Evolutionary conservation across 1,140 invertebrate genomes (phyloP).

Genomic region (Triops cancriformis): DNA sequence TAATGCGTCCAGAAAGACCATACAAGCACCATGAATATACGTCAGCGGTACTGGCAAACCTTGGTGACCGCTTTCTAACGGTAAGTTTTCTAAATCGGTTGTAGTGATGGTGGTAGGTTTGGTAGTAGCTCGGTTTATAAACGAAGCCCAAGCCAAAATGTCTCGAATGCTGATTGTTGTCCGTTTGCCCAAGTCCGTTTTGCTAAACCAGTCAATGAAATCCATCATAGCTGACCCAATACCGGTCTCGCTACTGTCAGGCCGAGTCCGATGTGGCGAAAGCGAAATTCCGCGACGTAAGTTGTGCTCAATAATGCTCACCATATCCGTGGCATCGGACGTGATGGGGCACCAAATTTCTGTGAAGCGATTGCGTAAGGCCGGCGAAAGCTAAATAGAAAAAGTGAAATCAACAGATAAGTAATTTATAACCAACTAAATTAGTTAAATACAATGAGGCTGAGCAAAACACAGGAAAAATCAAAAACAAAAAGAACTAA

Average conservation of each 20-base stretch:
- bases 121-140: conserved; percentile 62
- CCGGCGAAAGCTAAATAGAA: conserved; percentile 71
- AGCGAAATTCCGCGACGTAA: conserved; percentile 46
- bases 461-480: background rate
- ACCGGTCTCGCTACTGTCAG: conserved; percentile 42
- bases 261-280: background rate
- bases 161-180: conserved; percentile 75
- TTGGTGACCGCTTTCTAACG: conserved; percentile 32
- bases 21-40: conserved; percentile 77
- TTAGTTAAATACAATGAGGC: too few relatives aligned
- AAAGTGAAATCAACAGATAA: conserved; percentile 25
- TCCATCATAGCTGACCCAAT: conserved; percentile 62
- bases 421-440: too few relatives aligned
- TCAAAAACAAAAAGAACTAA: conserved; percentile 20
- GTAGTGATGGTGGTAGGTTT: background rate
- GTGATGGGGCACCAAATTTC: conserved; percentile 94
- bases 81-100: background rate
- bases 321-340: conserved; percentile 57
- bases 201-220: conserved; percentile 70
- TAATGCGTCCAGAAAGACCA: conserved; percentile 85
- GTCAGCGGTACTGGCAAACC: conserved; percentile 44
- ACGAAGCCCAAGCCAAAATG: conserved; percentile 83
- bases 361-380: conserved; percentile 92
- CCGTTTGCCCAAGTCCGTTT: conserved; percentile 59
- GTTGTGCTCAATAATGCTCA: conserved; percentile 71